Conservation (phyloP, 2,888 invertebrate species). For the Byasa hedistus region DNA sequence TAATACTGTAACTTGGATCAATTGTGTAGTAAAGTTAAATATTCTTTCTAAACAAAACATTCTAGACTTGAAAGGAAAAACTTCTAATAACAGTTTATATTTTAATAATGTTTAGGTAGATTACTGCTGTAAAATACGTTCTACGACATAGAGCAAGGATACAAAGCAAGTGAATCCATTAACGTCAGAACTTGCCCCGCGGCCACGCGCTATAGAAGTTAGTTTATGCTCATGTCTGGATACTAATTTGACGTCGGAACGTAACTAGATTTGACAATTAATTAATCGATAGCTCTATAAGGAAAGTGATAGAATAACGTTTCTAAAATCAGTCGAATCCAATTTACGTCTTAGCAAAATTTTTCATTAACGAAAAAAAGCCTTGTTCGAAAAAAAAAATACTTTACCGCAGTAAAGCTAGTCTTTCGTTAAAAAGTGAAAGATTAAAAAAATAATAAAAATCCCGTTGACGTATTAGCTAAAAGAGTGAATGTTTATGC, state of each 20-base stretch:
- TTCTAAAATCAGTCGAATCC: not conserved
- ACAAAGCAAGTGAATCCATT: conserved; percentile 18
- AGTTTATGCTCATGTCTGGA: conserved; percentile 8
- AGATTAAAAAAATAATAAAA: no score
- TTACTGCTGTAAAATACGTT: not conserved
- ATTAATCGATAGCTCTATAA: not conserved
- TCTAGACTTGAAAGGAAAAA: no score
- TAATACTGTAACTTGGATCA: not conserved
- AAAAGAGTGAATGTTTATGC: conserved; percentile 5
- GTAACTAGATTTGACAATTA: not conserved
- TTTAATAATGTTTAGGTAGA: not conserved
- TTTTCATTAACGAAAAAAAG: no score
- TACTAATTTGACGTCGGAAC: conserved; percentile 17
- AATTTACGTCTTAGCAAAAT: no score
- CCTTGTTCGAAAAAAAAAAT: no score
- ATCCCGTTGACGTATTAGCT: not conserved
- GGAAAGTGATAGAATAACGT: not conserved
- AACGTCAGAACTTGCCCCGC: conserved; percentile 14
- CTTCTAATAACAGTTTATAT: no score
- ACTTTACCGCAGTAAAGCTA: no score
- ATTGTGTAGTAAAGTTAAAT: no score
- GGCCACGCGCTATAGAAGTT: not conserved
- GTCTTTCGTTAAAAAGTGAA: no score
- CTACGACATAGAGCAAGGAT: not conserved
- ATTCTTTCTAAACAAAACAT: no score